Percentiles rank a stretch among this genome's conserved stretches.
Evolutionary conservation across 2,888 invertebrate genomes (phyloP).

Genomic region (Troides aeacus): DNA sequence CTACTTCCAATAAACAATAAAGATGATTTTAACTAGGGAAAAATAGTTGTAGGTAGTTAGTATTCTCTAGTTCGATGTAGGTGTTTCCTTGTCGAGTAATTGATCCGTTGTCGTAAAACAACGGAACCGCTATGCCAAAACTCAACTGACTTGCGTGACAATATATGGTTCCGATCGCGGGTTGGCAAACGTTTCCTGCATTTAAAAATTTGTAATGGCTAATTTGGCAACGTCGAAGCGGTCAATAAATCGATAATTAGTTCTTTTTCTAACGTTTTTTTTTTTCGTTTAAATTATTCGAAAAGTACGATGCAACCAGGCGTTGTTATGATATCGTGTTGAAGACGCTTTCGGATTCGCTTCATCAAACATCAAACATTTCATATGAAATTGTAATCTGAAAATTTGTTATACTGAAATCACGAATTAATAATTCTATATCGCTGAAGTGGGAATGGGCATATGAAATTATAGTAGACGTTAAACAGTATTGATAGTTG

Average conservation of each 20-base stretch:
- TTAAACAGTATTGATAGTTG: neutral
- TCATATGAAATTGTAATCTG: constrained; percentile 9
- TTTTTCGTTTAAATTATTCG: constrained; percentile 9
- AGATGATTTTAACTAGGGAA: too few species aligned
- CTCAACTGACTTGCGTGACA: constrained; percentile 58
- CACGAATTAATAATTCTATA: neutral
- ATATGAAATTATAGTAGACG: neutral
- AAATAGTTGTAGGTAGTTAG: neutral
- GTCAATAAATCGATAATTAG: constrained; percentile 26
- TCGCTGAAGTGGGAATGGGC: neutral
- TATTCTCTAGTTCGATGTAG: neutral
- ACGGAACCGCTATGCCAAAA: constrained; percentile 49
- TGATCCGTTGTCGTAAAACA: constrained; percentile 32
- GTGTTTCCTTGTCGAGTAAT: constrained; percentile 6
- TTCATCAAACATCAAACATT: constrained; percentile 7
- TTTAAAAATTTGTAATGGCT: constrained; percentile 40
- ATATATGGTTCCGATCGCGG: constrained; percentile 47
- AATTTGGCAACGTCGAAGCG: constrained; percentile 38
- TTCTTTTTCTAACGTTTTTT: constrained; percentile 15
- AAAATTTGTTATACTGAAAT: neutral
- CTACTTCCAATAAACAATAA: too few species aligned
- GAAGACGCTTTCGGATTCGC: constrained; percentile 19
- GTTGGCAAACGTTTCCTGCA: constrained; percentile 50
- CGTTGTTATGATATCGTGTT: constrained; percentile 14
- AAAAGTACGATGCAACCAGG: constrained; percentile 16